phyloP scores from a whole-genome alignment of 2,888 invertebrate genomes.

The Ceratothoa steindachneri region DNA sequence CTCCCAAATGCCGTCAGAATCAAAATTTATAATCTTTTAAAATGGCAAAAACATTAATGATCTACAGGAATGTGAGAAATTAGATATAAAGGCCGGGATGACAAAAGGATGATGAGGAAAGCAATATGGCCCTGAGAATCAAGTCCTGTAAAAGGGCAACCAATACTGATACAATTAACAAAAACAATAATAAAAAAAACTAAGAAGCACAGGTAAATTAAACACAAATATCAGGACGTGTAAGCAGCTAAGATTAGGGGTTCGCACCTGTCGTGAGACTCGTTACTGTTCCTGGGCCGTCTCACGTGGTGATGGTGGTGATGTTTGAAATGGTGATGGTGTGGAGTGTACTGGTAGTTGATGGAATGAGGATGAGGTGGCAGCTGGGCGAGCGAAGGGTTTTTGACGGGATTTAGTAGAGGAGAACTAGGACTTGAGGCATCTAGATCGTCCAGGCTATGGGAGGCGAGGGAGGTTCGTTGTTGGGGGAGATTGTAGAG shows the following conservation, averaged over 20 bases:
- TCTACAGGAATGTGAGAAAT: no score
- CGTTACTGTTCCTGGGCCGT: slow-evolving; percentile 23
- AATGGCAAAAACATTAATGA: no score
- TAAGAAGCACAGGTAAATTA: neutral
- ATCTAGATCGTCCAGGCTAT: slow-evolving; percentile 52
- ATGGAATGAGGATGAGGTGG: slow-evolving; percentile 1
- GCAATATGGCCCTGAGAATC: no score
- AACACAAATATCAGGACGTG: neutral
- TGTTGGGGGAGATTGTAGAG: slow-evolving; percentile 54
- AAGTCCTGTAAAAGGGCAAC: no score
- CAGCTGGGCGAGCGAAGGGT: neutral
- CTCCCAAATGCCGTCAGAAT: no score
- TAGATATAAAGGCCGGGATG: no score
- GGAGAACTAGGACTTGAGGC: slow-evolving; percentile 14
- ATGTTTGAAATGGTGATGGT: slow-evolving; percentile 55
- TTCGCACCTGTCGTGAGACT: slow-evolving; percentile 38
- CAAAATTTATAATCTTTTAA: no score
- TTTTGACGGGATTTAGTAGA: neutral
- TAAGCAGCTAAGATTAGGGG: slow-evolving; percentile 7
- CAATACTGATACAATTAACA: neutral
- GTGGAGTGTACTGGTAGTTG: slow-evolving; percentile 31
- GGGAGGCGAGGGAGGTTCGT: slow-evolving; percentile 52
- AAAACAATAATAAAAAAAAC: slow-evolving; percentile 4
- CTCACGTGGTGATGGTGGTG: slow-evolving; percentile 28
- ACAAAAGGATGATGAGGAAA: no score